phyloP scores from a whole-genome alignment of 35 echinoderm and acorn worm genomes.

The Stichopus chloronotus region DNA sequence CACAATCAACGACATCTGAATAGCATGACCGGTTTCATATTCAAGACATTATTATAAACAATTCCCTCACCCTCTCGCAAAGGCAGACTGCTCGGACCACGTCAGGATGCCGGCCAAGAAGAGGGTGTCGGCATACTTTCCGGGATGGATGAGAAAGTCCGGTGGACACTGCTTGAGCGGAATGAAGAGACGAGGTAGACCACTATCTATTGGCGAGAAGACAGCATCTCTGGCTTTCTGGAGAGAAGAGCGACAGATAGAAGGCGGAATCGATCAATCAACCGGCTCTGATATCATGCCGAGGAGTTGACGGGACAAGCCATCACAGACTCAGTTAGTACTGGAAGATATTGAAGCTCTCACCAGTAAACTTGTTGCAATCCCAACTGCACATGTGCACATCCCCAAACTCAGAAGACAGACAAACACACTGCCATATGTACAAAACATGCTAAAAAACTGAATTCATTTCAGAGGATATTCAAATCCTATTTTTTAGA shows the following conservation, averaged over 20 bases:
- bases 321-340: too few relatives aligned
- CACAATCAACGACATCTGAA: too few relatives aligned
- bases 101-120: constrained; percentile 77
- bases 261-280: neutral
- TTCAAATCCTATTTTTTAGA: too few relatives aligned
- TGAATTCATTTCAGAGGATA: too few relatives aligned
- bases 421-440: too few relatives aligned
- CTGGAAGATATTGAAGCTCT: neutral
- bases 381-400: neutral
- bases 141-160: constrained; percentile 69
- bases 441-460: too few relatives aligned
- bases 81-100: constrained; percentile 68
- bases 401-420: too few relatives aligned
- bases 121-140: constrained; percentile 73
- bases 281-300: too few relatives aligned
- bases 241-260: neutral
- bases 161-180: constrained; percentile 81
- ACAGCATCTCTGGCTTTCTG: constrained; percentile 84
- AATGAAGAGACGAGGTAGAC: constrained; percentile 79
- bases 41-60: too few relatives aligned
- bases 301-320: too few relatives aligned
- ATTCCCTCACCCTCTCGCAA: constrained; percentile 80
- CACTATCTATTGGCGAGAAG: constrained; percentile 76
- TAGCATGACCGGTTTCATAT: too few relatives aligned
- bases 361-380: neutral